Evolutionary conservation across 2,113 vertebrate genomes (phyloP).

Genomic region (Paedocypris sp.): DNA sequence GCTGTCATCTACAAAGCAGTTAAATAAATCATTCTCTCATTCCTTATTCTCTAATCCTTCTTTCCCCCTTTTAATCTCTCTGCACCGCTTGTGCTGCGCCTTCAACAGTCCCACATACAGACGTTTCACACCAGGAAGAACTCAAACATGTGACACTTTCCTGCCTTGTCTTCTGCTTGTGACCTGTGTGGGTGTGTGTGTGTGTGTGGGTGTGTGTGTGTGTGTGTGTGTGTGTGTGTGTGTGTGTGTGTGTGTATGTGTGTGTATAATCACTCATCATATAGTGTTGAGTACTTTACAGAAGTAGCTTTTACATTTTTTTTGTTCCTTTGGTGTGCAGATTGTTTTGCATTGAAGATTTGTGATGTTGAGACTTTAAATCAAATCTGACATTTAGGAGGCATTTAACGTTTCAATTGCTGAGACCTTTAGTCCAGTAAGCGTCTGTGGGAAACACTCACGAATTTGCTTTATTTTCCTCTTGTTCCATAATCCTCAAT

Average conservation of each 20-base stretch:
- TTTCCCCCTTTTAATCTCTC: constrained; percentile 14
- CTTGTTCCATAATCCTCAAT: too few relatives aligned
- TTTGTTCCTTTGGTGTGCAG: too few relatives aligned
- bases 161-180: constrained; percentile 7
- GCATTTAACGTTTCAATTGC: too few relatives aligned
- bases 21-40: constrained; percentile 38
- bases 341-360: too few relatives aligned
- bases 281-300: background rate
- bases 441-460: too few relatives aligned
- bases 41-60: constrained; percentile 20
- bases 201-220: background rate
- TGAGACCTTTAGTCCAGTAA: too few relatives aligned
- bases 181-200: background rate
- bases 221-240: background rate
- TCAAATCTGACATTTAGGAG: too few relatives aligned
- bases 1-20: constrained; percentile 30
- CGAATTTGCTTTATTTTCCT: too few relatives aligned
- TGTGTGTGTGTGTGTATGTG: constrained; percentile 2
- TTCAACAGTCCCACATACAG: constrained; percentile 19
- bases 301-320: background rate
- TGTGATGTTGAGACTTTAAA: too few relatives aligned
- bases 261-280: background rate
- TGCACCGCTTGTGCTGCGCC: background rate
- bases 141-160: constrained; percentile 18
- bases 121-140: constrained; percentile 3